Percentiles rank a stretch among this genome's conserved stretches.
These are phyloP conservation scores for Asarcornis scutulata DNA, from an alignment of 2,113 vertebrate species.

Conservation along the genomic window DNA sequence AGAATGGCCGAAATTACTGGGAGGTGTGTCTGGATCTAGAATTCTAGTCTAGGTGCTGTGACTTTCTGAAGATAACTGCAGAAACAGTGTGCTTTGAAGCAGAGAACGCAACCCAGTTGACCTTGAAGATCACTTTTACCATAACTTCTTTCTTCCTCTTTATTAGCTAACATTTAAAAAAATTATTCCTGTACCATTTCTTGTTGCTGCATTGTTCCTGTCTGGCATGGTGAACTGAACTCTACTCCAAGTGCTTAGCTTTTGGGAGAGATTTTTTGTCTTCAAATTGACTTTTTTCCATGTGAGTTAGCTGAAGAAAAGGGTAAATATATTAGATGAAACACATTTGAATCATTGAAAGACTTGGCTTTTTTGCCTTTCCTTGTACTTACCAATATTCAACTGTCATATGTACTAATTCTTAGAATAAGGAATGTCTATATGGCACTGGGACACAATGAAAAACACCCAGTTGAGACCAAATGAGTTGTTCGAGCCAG, in stretches of 20 bases:
- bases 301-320: background rate
- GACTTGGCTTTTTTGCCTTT: background rate
- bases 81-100: background rate
- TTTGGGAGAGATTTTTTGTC: background rate
- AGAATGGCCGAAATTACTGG: background rate
- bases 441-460: background rate
- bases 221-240: background rate
- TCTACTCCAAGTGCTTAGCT: background rate
- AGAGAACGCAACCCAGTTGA: background rate
- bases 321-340: background rate
- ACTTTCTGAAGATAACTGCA: conserved; percentile 7
- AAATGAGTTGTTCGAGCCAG: background rate
- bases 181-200: background rate
- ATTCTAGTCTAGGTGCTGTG: background rate
- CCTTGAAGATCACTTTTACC: conserved; percentile 11
- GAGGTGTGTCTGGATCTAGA: background rate
- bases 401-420: background rate
- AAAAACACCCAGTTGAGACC: background rate
- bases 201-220: background rate
- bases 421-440: background rate
- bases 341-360: background rate
- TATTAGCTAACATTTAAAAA: background rate
- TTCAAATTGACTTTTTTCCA: background rate
- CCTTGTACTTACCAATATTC: background rate
- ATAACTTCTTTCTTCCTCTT: background rate